Evolutionary conservation across 2,113 vertebrate species (phyloP).

Genomic region (Xenopus borealis): DNA sequence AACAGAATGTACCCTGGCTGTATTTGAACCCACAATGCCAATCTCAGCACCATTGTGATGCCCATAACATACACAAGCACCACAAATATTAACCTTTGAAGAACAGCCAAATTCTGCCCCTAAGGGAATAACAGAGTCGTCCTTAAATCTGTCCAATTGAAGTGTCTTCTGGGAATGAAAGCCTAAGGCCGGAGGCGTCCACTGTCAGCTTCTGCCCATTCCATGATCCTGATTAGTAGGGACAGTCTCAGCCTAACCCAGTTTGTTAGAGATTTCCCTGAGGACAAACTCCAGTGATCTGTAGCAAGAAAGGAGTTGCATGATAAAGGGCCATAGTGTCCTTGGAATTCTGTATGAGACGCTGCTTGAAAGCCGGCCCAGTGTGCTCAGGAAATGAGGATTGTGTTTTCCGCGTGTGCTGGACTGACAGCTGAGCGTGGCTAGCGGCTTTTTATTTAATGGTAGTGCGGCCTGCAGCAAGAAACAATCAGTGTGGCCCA

Average conservation of each 20-base stretch:
- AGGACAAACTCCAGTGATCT: conserved; percentile 29
- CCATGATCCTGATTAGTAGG: conserved; percentile 24
- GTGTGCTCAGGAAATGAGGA: not conserved
- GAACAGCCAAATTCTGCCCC: no score
- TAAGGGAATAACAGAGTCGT: no score
- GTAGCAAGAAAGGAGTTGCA: conserved; percentile 11
- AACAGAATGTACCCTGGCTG: no score
- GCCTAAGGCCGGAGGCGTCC: not conserved
- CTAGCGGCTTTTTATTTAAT: no score
- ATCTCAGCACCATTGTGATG: no score
- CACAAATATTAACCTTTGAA: no score
- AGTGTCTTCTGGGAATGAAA: not conserved
- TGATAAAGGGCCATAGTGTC: not conserved
- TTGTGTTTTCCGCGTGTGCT: not conserved
- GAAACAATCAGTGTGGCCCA: no score
- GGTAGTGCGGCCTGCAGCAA: no score
- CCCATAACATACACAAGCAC: no score
- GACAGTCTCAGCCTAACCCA: conserved; percentile 27
- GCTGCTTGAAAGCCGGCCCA: not conserved
- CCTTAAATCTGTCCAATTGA: no score
- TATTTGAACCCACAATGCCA: no score
- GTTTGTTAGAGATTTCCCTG: conserved; percentile 33
- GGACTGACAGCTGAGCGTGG: no score
- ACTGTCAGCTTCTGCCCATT: not conserved
- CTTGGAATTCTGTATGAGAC: conserved; percentile 31